A percentile compares a stretch with the other conserved stretches of the same genome.
Evolutionary conservation across 2,888 invertebrate species (phyloP).

Genomic region (Rotaria socialis): DNA sequence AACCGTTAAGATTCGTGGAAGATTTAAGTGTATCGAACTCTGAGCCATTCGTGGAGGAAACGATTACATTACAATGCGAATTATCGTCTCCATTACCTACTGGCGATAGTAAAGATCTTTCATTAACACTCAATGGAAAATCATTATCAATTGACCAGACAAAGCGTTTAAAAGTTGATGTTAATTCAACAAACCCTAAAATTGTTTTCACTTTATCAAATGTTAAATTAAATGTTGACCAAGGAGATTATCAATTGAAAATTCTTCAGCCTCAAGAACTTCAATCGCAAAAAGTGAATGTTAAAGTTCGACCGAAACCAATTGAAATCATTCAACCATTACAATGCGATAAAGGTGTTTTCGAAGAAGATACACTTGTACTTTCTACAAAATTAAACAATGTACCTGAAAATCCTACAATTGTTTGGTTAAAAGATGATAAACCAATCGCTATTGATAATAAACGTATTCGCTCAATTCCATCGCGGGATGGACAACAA

Average conservation of each 20-base stretch:
- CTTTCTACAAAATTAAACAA: slow-evolving; percentile 23
- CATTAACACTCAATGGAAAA: not conserved
- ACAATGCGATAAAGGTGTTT: not conserved
- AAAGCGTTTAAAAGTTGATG: not conserved
- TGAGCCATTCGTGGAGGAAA: not conserved
- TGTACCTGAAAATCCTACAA: not conserved
- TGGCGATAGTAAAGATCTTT: not conserved
- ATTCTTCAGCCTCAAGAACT: not conserved
- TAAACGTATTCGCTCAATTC: slow-evolving; percentile 10
- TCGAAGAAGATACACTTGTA: not conserved
- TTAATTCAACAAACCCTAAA: not conserved
- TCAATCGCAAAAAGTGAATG: not conserved
- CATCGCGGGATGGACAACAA: slow-evolving; percentile 27
- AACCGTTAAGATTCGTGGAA: not conserved
- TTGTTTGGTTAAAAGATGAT: slow-evolving; percentile 20
- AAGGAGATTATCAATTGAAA: slow-evolving; percentile 30
- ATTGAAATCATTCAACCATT: slow-evolving; percentile 28
- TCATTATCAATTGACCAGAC: not conserved
- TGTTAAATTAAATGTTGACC: slow-evolving; percentile 24
- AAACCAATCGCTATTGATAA: not conserved
- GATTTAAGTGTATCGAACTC: slow-evolving; percentile 22
- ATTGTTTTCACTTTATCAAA: not conserved
- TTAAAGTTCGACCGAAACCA: not conserved
- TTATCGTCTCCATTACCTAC: not conserved
- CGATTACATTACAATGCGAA: slow-evolving; percentile 25